These are phyloP conservation scores for Myioborus miniatus DNA, from an alignment of 2,797 vertebrate genomes.

Conservation along the genomic window DNA sequence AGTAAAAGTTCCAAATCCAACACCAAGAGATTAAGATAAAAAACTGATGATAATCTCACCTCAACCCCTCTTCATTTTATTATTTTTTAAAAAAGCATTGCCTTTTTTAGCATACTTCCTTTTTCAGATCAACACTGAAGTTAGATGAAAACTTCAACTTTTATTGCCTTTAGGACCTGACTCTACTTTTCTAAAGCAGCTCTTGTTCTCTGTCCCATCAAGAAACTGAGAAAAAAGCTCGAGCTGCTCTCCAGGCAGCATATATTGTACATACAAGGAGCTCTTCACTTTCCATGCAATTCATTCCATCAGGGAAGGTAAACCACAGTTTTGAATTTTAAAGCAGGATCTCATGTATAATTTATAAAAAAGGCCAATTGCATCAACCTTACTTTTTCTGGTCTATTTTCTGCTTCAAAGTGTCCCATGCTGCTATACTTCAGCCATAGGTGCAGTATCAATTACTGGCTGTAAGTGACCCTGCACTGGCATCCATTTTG, in stretches of 20 bases:
- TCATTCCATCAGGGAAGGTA: constrained; percentile 37
- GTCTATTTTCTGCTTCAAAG: constrained; percentile 64
- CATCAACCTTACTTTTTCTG: constrained; percentile 43
- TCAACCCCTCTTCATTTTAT: background rate
- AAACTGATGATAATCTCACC: background rate
- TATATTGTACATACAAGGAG: background rate
- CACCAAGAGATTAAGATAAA: background rate
- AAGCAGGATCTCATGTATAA: constrained; percentile 53
- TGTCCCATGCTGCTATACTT: constrained; percentile 29
- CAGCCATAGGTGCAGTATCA: constrained; percentile 17
- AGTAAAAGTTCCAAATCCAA: background rate
- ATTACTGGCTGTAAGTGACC: constrained; percentile 50
- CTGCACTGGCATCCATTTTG: constrained; percentile 45
- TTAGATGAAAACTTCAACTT: background rate
- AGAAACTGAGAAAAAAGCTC: background rate
- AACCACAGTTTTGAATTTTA: constrained; percentile 60
- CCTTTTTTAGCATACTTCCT: background rate
- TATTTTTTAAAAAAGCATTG: background rate
- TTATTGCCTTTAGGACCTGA: background rate
- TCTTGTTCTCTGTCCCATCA: background rate
- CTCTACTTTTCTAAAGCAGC: background rate
- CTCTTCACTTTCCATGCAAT: constrained; percentile 25
- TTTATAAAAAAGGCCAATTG: constrained; percentile 63
- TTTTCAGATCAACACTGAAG: background rate
- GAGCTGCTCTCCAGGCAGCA: background rate